These are phyloP conservation scores for Gymnocheta viridis DNA, from an alignment of 2,888 invertebrate genomes.

Conservation along the genomic window DNA sequence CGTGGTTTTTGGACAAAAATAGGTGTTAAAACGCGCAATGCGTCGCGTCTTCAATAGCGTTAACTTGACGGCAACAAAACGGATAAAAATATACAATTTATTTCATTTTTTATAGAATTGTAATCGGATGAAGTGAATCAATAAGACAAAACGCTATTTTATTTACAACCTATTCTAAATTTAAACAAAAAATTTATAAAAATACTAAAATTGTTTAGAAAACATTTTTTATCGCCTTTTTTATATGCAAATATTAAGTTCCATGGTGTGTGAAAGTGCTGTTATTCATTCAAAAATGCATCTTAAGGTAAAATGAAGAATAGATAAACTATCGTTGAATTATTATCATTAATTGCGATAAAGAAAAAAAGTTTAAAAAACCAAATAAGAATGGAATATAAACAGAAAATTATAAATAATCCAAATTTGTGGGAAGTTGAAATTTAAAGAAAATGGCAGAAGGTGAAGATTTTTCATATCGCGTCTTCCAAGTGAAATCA, in stretches of 20 bases:
- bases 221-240: conserved; percentile 41
- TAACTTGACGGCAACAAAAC: conserved; percentile 58
- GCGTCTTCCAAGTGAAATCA: too few species aligned
- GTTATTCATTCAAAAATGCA: conserved; percentile 75
- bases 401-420: not conserved
- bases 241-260: conserved; percentile 58
- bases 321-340: conserved; percentile 30
- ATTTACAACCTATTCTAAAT: not conserved
- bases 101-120: conserved; percentile 10
- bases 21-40: conserved; percentile 78
- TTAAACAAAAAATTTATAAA: conserved; percentile 11
- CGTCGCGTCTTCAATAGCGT: conserved; percentile 73
- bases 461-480: too few species aligned
- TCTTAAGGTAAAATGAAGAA: conserved; percentile 73
- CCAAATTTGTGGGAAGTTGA: too few species aligned
- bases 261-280: conserved; percentile 77
- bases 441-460: too few species aligned
- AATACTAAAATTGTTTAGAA: too few species aligned
- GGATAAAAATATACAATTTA: conserved; percentile 35
- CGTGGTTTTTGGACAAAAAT: conserved; percentile 68
- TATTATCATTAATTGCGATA: conserved; percentile 28
- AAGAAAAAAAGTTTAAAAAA: conserved; percentile 8
- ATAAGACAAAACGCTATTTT: not conserved
- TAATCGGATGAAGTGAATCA: conserved; percentile 14
- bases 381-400: not conserved